phyloP scores from a whole-genome alignment of 1,140 invertebrate genomes.

The Oreohelix idahoensis region DNA sequence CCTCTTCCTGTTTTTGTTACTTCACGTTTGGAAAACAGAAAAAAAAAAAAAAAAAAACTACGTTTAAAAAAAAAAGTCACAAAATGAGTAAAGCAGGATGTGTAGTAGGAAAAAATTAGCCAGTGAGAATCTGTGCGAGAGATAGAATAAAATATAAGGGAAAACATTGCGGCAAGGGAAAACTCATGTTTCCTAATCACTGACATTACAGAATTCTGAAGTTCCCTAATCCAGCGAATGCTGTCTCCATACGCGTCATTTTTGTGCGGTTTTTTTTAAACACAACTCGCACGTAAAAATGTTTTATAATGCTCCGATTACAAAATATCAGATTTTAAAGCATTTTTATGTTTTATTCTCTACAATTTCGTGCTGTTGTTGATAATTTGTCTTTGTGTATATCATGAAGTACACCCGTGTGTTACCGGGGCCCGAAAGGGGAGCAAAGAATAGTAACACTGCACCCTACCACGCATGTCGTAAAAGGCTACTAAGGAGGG shows the following conservation, averaged over 20 bases:
- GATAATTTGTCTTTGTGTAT: no score
- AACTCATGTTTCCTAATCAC: background rate
- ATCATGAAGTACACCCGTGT: no score
- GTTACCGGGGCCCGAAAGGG: no score
- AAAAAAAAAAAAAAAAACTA: background rate
- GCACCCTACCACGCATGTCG: no score
- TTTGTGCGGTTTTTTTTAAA: background rate
- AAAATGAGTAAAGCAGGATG: conserved; percentile 8
- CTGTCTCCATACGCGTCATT: background rate
- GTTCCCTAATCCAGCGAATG: background rate
- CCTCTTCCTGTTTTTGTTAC: conserved; percentile 17
- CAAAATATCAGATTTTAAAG: no score
- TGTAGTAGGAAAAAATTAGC: conserved; percentile 5
- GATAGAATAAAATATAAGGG: background rate
- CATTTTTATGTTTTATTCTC: no score
- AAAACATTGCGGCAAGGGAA: background rate
- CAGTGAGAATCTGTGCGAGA: background rate
- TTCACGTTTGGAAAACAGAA: background rate
- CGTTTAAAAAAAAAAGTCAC: background rate
- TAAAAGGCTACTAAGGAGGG: no score
- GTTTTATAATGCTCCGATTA: background rate
- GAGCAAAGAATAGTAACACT: no score
- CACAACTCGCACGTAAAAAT: background rate
- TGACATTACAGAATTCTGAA: background rate
- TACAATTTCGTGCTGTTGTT: no score